Evolutionary conservation across 2,113 vertebrate genomes (phyloP).

Genomic region (Tragelaphus strepsiceros): DNA sequence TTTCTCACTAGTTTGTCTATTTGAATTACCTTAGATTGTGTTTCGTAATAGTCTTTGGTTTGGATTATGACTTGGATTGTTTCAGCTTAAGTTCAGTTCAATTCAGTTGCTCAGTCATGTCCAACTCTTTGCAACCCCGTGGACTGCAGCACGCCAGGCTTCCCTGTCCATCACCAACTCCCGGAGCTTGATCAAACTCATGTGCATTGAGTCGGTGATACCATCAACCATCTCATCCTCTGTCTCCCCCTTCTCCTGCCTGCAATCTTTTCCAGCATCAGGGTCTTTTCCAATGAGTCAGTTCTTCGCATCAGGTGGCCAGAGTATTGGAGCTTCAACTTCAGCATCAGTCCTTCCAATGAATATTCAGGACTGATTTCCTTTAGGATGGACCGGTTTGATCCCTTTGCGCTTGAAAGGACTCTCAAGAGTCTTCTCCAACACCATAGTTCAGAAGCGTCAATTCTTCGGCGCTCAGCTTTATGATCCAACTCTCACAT

Average conservation of each 20-base stretch:
- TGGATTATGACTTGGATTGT: neutral
- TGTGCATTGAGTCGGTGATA: neutral
- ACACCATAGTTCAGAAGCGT: neutral
- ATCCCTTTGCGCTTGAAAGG: neutral
- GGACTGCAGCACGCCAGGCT: too few species aligned
- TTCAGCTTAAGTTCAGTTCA: neutral
- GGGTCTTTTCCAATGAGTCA: neutral
- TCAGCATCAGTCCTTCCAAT: neutral
- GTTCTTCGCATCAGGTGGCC: neutral
- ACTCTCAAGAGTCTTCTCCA: neutral
- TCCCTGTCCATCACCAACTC: neutral
- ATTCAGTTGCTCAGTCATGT: neutral
- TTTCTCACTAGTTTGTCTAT: neutral
- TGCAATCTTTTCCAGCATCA: neutral
- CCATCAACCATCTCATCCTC: neutral
- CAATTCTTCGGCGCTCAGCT: rapidly evolving
- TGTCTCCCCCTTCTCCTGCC: neutral
- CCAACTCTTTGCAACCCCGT: neutral
- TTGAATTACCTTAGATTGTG: neutral
- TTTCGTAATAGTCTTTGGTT: neutral
- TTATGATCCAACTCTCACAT: neutral
- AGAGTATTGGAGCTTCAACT: neutral
- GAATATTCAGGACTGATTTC: neutral
- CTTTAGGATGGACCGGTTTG: neutral
- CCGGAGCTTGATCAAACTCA: neutral